Conservation (phyloP, 2,797 vertebrate genomes). For the Dendrocincla tyrannina region DNA sequence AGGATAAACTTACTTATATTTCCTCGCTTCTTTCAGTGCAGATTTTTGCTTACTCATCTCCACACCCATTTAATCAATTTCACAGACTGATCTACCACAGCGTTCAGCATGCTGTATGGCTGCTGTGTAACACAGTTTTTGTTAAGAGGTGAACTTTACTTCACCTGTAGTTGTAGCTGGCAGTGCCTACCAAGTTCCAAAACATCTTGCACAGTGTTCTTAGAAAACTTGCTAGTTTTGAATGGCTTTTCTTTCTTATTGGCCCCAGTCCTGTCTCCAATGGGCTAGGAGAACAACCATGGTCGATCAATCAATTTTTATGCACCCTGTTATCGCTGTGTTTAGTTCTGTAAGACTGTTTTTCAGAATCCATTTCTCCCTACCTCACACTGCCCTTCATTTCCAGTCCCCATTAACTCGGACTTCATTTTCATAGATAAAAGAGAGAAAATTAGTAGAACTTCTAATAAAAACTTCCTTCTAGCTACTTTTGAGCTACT, state of each 20-base stretch:
- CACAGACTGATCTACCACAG: not conserved
- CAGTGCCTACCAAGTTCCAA: not conserved
- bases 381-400: not conserved
- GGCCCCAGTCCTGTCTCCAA: not conserved
- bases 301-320: not conserved
- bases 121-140: not conserved
- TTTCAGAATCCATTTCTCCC: not conserved
- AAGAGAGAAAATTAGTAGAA: not conserved
- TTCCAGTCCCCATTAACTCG: not conserved
- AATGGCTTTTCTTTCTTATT: conserved; percentile 18
- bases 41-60: not conserved
- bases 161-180: not conserved
- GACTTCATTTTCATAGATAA: not conserved
- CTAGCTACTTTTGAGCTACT: not conserved
- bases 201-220: not conserved
- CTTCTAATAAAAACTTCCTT: not conserved
- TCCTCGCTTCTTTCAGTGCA: not conserved
- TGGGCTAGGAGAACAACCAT: not conserved
- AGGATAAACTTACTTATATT: not conserved
- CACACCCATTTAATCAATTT: not conserved
- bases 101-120: not conserved
- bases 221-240: not conserved
- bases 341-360: not conserved
- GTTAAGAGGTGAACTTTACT: not conserved
- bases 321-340: not conserved